A percentile compares a stretch with the other conserved stretches of the same genome.
Conservation (phyloP, 2,113 vertebrate genomes). For the Triplophysa siluroides region DNA sequence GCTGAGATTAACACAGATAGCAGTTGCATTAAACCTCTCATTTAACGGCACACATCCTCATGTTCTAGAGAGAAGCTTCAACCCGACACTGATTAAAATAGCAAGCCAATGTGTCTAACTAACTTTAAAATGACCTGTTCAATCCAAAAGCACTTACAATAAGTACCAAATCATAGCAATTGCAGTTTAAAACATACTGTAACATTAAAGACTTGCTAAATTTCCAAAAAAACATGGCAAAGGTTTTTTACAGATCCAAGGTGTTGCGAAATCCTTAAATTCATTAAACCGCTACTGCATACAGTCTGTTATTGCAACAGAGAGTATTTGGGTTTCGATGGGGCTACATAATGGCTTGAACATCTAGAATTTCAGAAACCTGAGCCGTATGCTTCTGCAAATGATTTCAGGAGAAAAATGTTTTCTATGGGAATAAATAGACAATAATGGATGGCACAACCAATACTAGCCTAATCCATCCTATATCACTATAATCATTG, state of each 20-base stretch:
- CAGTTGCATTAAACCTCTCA: slow-evolving; percentile 38
- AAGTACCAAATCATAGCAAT: too few relatives aligned
- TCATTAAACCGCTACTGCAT: not conserved
- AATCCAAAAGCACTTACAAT: too few relatives aligned
- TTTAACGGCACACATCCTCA: slow-evolving; percentile 16
- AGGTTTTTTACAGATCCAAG: too few relatives aligned
- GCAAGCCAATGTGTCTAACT: not conserved
- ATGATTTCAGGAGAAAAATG: slow-evolving; percentile 6
- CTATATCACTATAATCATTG: slow-evolving; percentile 8
- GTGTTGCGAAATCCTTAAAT: too few relatives aligned
- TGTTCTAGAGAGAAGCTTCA: not conserved
- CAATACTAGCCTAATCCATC: slow-evolving; percentile 4
- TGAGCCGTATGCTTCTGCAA: not conserved
- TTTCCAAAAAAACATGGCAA: too few relatives aligned
- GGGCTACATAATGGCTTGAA: not conserved
- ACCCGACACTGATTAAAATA: not conserved
- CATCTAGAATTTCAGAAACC: not conserved
- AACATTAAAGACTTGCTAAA: too few relatives aligned
- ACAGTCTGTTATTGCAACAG: not conserved
- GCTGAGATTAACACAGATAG: slow-evolving; percentile 52
- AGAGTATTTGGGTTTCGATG: not conserved
- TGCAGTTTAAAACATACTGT: too few relatives aligned
- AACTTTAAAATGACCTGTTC: too few relatives aligned
- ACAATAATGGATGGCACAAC: slow-evolving; percentile 12
- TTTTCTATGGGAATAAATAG: slow-evolving; percentile 9